Evolutionary conservation across 2,113 vertebrate genomes (phyloP).

Genomic region (Coreoperca whiteheadi): DNA sequence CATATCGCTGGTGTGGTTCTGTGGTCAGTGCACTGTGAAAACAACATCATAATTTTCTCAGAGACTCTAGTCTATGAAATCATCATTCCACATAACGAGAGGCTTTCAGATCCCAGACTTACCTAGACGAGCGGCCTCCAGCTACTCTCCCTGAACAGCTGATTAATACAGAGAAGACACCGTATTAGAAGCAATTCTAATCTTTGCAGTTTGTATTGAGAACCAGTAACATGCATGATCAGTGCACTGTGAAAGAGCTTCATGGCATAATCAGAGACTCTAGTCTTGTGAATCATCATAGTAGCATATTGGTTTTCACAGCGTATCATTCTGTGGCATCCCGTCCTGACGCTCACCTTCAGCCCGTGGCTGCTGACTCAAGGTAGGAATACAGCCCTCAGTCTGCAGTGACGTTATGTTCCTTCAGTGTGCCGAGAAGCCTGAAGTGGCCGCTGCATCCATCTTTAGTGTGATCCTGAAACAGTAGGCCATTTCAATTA

Average conservation of each 20-base stretch:
- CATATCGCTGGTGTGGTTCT: neutral
- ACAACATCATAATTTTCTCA: slow-evolving; percentile 61
- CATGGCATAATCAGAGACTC: slow-evolving; percentile 75
- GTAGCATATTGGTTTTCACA: neutral
- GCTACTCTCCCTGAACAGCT: neutral
- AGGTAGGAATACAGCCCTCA: too few species aligned
- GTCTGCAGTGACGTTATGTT: neutral
- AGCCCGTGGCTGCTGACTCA: neutral
- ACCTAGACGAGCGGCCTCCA: slow-evolving; percentile 9
- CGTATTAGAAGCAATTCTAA: neutral
- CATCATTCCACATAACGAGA: slow-evolving; percentile 64
- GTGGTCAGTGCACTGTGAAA: slow-evolving; percentile 73
- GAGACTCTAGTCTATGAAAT: slow-evolving; percentile 74
- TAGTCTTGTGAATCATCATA: slow-evolving; percentile 76
- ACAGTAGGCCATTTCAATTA: neutral
- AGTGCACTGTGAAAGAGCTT: slow-evolving; percentile 78
- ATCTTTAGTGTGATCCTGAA: neutral
- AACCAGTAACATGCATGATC: slow-evolving; percentile 3
- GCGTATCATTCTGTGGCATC: rapidly evolving
- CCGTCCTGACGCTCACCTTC: slow-evolving; percentile 13
- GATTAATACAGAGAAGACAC: neutral
- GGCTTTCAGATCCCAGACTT: neutral
- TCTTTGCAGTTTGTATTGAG: rapidly evolving
- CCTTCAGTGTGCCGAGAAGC: neutral
- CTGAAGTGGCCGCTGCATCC: neutral